phyloP scores from a whole-genome alignment of 2,797 vertebrate genomes.

The Sebastes umbrosus region DNA sequence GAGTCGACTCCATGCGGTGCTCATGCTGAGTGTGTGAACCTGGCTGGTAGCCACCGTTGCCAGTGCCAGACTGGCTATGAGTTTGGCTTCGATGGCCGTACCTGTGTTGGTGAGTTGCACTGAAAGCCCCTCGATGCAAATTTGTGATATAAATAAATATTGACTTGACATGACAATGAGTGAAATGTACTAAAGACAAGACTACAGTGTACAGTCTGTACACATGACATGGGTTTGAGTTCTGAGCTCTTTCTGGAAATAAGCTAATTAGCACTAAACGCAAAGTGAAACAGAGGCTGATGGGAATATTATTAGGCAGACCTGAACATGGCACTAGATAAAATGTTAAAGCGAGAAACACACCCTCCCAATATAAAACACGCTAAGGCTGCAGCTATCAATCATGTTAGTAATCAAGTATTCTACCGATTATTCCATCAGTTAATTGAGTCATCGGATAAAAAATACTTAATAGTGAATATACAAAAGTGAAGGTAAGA shows the following conservation, averaged over 20 bases:
- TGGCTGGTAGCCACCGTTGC: constrained; percentile 87
- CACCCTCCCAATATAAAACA: no score
- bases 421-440: no score
- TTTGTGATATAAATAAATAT: background rate
- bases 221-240: background rate
- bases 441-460: no score
- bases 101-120: constrained; percentile 85
- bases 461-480: no score
- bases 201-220: background rate
- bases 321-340: no score
- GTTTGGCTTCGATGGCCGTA: constrained; percentile 78
- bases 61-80: constrained; percentile 84
- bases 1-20: constrained; percentile 80
- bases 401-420: no score
- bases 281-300: no score
- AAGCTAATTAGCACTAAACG: no score
- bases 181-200: background rate
- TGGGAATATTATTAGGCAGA: no score
- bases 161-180: background rate
- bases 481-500: no score
- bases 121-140: background rate
- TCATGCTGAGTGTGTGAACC: constrained; percentile 86
- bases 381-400: no score
- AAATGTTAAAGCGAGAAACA: no score
- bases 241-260: background rate